phyloP scores from a whole-genome alignment of 2,113 vertebrate species.

The Dasypus novemcinctus region DNA sequence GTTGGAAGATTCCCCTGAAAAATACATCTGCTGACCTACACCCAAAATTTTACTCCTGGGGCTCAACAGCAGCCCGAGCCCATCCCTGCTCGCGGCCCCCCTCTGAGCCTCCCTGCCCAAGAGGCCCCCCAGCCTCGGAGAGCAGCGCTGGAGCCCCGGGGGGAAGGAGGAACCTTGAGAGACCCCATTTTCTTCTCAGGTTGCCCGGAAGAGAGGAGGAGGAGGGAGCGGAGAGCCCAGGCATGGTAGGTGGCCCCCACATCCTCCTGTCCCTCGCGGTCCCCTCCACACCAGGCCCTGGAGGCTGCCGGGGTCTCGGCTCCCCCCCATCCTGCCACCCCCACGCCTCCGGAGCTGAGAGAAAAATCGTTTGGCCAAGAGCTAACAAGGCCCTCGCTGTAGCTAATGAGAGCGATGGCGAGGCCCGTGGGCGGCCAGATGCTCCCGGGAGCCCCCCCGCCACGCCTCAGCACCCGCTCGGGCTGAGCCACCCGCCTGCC shows the following conservation, averaged over 20 bases:
- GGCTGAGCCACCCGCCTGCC: neutral
- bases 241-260: slow-evolving; percentile 33
- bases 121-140: neutral
- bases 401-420: slow-evolving; percentile 59
- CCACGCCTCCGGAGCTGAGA: neutral
- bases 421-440: slow-evolving; percentile 21
- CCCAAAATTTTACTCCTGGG: neutral
- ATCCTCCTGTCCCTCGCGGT: neutral
- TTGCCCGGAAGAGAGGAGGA: slow-evolving; percentile 53
- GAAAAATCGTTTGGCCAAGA: slow-evolving; percentile 44
- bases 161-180: no score
- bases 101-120: neutral
- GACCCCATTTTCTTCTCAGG: slow-evolving; percentile 41
- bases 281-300: neutral
- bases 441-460: slow-evolving; percentile 15
- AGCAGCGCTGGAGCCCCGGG: neutral
- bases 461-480: neutral
- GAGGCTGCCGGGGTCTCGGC: neutral
- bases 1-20: neutral
- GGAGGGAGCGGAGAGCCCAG: neutral
- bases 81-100: no score
- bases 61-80: neutral
- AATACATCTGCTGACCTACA: neutral
- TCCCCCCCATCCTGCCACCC: neutral
- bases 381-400: slow-evolving; percentile 54